A percentile compares a stretch with the other conserved stretches of the same genome.
phyloP scores from a whole-genome alignment of 2,113 vertebrate species.

The Indri indri region DNA sequence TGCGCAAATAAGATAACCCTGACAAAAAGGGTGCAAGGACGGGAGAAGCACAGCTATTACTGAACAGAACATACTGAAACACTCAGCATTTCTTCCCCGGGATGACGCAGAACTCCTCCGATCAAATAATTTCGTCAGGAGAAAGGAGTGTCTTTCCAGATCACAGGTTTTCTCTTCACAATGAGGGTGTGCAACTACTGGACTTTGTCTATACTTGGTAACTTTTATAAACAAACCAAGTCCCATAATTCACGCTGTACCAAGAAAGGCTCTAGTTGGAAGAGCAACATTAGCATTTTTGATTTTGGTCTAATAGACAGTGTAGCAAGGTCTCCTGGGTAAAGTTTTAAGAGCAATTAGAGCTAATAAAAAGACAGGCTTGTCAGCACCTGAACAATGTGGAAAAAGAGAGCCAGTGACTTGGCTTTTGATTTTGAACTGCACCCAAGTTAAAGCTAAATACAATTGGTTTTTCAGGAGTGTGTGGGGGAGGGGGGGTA shows the following conservation, averaged over 20 bases:
- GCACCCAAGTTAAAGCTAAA: constrained; percentile 46
- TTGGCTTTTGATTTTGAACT: constrained; percentile 60
- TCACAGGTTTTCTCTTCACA: background rate
- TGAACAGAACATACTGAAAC: background rate
- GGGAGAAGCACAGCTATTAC: background rate
- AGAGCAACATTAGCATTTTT: background rate
- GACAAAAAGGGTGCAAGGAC: background rate
- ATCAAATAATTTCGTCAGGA: background rate
- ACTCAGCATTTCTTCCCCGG: background rate
- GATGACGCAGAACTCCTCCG: background rate
- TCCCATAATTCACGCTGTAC: background rate
- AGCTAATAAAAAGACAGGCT: constrained; percentile 69
- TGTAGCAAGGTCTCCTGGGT: constrained; percentile 22
- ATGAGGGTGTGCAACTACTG: background rate
- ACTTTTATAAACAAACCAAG: constrained; percentile 38
- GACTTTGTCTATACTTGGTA: background rate
- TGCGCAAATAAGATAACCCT: background rate
- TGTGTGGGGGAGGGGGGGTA: background rate
- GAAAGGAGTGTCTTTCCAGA: background rate
- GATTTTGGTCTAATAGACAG: constrained; percentile 30
- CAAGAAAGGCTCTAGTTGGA: background rate
- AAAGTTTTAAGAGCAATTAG: constrained; percentile 63
- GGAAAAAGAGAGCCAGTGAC: constrained; percentile 16
- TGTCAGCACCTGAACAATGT: constrained; percentile 63
- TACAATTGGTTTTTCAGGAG: constrained; percentile 35